phyloP scores from a whole-genome alignment of 2,113 vertebrate species.

The Sylvilagus bachmani region DNA sequence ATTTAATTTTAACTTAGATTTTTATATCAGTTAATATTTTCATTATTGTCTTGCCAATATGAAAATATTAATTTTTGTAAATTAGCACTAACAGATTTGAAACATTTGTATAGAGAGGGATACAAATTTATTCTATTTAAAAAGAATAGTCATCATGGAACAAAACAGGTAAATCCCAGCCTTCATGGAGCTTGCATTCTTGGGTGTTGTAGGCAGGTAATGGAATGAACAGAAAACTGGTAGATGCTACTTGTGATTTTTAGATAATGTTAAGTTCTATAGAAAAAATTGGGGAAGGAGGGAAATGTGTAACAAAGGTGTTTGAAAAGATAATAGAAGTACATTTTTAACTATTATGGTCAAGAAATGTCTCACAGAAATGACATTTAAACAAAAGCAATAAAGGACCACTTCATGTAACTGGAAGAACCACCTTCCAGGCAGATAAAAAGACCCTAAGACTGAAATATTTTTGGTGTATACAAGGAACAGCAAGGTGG shows the following conservation, averaged over 20 bases:
- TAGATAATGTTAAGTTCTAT: background rate
- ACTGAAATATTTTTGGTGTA: background rate
- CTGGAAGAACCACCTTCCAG: background rate
- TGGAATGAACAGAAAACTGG: background rate
- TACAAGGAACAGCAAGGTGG: background rate
- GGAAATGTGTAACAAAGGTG: background rate
- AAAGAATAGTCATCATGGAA: background rate
- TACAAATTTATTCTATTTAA: conserved; percentile 4
- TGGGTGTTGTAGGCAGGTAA: background rate
- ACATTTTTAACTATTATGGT: conserved; percentile 3
- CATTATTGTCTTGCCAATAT: background rate
- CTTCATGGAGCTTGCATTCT: background rate
- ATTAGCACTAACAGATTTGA: background rate
- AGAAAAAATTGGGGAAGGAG: background rate
- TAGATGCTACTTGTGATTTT: background rate
- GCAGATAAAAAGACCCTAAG: conserved; percentile 6
- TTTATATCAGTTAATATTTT: conserved; percentile 48
- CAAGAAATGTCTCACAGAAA: conserved; percentile 2
- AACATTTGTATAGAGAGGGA: background rate
- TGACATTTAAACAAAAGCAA: conserved; percentile 41
- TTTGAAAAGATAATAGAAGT: background rate
- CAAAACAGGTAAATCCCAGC: conserved; percentile 11
- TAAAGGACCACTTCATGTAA: background rate
- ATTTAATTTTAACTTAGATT: conserved; percentile 25
- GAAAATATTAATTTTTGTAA: conserved; percentile 38